These are phyloP conservation scores for Miniopterus natalensis DNA, from an alignment of 2,113 vertebrate species.

Conservation along the genomic window DNA sequence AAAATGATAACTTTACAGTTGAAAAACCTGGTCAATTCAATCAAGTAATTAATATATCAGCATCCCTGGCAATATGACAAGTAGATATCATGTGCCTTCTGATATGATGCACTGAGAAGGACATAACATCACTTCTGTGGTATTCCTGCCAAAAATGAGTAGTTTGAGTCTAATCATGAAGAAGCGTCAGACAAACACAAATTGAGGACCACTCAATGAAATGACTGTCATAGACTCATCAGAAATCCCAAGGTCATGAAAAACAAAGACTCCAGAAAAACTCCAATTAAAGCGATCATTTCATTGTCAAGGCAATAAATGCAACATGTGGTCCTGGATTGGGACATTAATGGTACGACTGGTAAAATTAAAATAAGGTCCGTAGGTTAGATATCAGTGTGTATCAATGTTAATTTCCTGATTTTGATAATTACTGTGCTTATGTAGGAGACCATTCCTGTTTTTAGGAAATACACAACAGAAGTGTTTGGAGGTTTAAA, in stretches of 20 bases:
- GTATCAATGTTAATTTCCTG: not conserved
- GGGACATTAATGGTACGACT: not conserved
- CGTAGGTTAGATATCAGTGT: not conserved
- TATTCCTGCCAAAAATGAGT: not conserved
- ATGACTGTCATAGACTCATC: not conserved
- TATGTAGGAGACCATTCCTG: not conserved
- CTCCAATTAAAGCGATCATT: not conserved
- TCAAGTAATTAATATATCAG: not conserved
- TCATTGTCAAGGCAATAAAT: not conserved
- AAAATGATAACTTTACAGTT: not conserved
- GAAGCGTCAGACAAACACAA: not conserved
- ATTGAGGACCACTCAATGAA: not conserved
- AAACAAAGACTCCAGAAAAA: not conserved
- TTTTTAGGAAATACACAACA: slow-evolving; percentile 9
- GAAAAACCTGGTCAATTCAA: not conserved
- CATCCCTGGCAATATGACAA: not conserved
- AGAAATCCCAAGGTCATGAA: not conserved
- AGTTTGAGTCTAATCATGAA: not conserved
- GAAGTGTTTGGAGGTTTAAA: not conserved
- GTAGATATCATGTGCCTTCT: not conserved
- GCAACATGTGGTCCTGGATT: not conserved
- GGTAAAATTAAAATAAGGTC: slow-evolving; percentile 23
- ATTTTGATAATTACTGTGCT: not conserved
- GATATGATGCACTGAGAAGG: not conserved
- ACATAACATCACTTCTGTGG: not conserved